A percentile compares a stretch with the other conserved stretches of the same genome.
phyloP scores from a whole-genome alignment of 1,140 invertebrate species.

The Atopsyche davidsoni region DNA sequence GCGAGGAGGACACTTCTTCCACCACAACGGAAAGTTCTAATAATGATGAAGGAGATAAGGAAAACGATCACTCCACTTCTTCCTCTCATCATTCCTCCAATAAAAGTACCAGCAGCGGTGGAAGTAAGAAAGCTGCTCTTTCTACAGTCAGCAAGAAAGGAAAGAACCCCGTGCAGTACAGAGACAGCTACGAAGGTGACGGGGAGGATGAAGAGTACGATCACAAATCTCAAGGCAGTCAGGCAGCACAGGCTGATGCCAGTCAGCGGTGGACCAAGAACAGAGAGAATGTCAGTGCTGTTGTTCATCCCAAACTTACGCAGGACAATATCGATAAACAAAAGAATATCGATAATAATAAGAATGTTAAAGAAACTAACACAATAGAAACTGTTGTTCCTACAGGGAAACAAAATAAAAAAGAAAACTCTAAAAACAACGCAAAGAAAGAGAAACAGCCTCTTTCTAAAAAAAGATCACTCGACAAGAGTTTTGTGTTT shows the following conservation, averaged over 20 bases:
- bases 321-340: constrained; percentile 22
- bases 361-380: too few relatives aligned
- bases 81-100: constrained; percentile 23
- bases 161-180: constrained; percentile 23
- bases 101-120: constrained; percentile 12
- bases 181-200: constrained; percentile 30
- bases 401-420: constrained; percentile 13
- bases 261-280: constrained; percentile 27
- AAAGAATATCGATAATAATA: constrained; percentile 17
- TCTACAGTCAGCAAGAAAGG: constrained; percentile 17
- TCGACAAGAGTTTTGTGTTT: constrained; percentile 27
- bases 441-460: constrained; percentile 25
- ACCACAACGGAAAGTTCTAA: constrained; percentile 30
- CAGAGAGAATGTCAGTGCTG: constrained; percentile 19
- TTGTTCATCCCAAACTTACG: constrained; percentile 8
- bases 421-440: constrained; percentile 18
- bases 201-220: constrained; percentile 31
- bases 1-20: constrained; percentile 30
- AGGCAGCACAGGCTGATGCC: constrained; percentile 9
- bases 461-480: constrained; percentile 22
- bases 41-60: constrained; percentile 29
- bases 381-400: too few relatives aligned
- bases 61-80: constrained; percentile 28
- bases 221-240: constrained; percentile 22
- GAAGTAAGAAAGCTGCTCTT: constrained; percentile 13